phyloP scores from a whole-genome alignment of 2,797 vertebrate species.

The Oryzias sinensis region DNA sequence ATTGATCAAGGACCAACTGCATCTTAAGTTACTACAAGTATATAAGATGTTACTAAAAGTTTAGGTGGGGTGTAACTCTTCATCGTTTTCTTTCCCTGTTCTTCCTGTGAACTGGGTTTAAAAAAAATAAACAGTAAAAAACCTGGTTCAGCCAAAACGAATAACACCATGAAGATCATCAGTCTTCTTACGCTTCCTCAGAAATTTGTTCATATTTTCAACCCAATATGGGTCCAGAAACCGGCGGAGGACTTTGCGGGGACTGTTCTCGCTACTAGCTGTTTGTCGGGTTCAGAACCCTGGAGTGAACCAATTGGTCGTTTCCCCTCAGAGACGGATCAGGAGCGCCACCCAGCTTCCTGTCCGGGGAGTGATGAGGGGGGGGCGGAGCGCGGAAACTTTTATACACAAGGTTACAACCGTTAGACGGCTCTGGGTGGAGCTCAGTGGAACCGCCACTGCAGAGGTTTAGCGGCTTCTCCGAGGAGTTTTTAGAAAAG shows the following conservation, averaged over 20 bases:
- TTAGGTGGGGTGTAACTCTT: slow-evolving; percentile 47
- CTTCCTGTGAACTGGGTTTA: slow-evolving; percentile 17
- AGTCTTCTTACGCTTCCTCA: slow-evolving; percentile 3
- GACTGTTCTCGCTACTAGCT: slow-evolving; percentile 11
- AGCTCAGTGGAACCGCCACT: slow-evolving; percentile 60
- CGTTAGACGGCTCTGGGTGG: slow-evolving; percentile 33
- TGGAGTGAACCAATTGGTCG: no score
- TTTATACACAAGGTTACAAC: slow-evolving; percentile 56
- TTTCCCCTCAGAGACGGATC: no score
- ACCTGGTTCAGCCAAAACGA: slow-evolving; percentile 1
- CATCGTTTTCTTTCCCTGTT: slow-evolving; percentile 16
- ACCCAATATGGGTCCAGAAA: slow-evolving; percentile 66
- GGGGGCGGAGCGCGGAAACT: slow-evolving; percentile 1
- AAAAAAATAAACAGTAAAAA: slow-evolving; percentile 40
- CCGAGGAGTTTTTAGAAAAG: slow-evolving; percentile 19
- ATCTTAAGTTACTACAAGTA: slow-evolving; percentile 72
- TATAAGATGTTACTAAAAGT: slow-evolving; percentile 65
- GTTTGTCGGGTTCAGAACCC: neutral
- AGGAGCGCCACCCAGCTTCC: no score
- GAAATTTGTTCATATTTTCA: slow-evolving; percentile 10
- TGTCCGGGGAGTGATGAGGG: no score
- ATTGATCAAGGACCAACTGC: slow-evolving; percentile 73
- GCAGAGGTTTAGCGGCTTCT: slow-evolving; percentile 42
- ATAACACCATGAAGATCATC: slow-evolving; percentile 1
- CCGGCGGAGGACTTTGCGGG: slow-evolving; percentile 11